Percentiles rank a stretch among this genome's conserved stretches.
Conservation (phyloP, 2,113 vertebrate genomes). For the Vanacampus margaritifer region DNA sequence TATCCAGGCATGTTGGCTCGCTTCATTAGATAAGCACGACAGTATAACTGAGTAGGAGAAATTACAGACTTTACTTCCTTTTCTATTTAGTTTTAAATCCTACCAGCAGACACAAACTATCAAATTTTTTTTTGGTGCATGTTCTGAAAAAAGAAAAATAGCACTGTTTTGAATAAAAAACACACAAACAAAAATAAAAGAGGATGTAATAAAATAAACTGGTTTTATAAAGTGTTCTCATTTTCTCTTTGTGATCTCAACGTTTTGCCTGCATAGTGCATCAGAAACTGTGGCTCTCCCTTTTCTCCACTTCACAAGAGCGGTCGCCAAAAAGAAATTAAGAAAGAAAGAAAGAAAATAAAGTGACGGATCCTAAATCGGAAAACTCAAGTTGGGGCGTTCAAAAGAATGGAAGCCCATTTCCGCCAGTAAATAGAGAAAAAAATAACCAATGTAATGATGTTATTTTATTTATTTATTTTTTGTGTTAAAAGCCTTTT, state of each 20-base stretch:
- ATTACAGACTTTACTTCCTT: background rate
- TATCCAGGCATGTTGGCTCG: background rate
- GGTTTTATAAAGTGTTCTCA: background rate
- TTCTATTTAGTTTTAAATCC: background rate
- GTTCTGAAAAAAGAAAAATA: background rate
- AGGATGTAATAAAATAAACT: background rate
- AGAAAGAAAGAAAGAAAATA: too few relatives aligned
- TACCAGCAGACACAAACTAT: background rate
- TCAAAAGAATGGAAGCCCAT: too few relatives aligned
- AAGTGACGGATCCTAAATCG: too few relatives aligned
- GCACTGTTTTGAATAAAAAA: background rate
- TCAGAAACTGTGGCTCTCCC: too few relatives aligned
- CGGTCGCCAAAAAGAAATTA: too few relatives aligned
- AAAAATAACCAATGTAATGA: too few relatives aligned
- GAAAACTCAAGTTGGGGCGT: too few relatives aligned
- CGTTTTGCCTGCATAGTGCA: too few relatives aligned
- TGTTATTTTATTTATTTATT: too few relatives aligned
- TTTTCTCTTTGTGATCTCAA: too few relatives aligned
- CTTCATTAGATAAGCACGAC: background rate
- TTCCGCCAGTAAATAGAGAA: too few relatives aligned
- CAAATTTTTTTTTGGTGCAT: background rate
- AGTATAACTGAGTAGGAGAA: background rate
- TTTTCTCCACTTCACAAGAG: background rate
- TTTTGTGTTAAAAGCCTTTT: too few relatives aligned
- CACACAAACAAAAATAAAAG: background rate